A percentile compares a stretch with the other conserved stretches of the same genome.
Conservation (phyloP, 2,113 vertebrate genomes). For the Rana temporaria region DNA sequence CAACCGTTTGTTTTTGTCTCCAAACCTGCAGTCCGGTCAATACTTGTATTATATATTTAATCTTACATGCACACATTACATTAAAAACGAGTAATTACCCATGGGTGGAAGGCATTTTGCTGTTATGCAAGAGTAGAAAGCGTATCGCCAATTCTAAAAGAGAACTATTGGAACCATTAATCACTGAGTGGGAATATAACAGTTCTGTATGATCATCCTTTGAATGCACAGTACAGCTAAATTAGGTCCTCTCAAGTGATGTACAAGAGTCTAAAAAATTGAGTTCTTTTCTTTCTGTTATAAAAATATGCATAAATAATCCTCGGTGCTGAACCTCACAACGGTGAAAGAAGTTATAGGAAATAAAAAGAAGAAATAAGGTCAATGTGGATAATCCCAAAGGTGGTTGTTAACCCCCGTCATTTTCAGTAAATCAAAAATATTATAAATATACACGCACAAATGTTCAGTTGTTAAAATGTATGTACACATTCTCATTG, state of each 20-base stretch:
- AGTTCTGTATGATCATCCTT: conserved; percentile 30
- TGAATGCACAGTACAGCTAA: conserved; percentile 26
- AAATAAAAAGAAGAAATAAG: conserved; percentile 36
- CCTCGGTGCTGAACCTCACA: conserved; percentile 34
- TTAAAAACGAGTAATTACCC: conserved; percentile 59
- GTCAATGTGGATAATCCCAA: neutral
- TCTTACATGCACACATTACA: conserved; percentile 57
- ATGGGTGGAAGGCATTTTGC: conserved; percentile 58
- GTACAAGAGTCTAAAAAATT: conserved; percentile 23
- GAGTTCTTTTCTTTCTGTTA: neutral
- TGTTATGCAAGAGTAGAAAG: conserved; percentile 58
- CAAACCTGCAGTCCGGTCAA: conserved; percentile 56
- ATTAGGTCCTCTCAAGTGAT: conserved; percentile 45
- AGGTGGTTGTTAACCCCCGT: neutral
- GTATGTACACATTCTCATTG: too few relatives aligned
- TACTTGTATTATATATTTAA: conserved; percentile 58
- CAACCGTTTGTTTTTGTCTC: conserved; percentile 54
- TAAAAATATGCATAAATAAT: conserved; percentile 44
- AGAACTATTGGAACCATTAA: conserved; percentile 58
- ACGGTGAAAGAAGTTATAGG: neutral
- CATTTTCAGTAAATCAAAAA: too few relatives aligned
- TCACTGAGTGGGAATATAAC: conserved; percentile 56
- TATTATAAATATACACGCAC: too few relatives aligned
- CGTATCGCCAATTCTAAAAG: conserved; percentile 57
- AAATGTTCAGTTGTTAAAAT: too few relatives aligned